A percentile compares a stretch with the other conserved stretches of the same genome.
These are phyloP conservation scores for Galago senegalensis DNA, from an alignment of 2,797 vertebrate species.

Conservation along the genomic window DNA sequence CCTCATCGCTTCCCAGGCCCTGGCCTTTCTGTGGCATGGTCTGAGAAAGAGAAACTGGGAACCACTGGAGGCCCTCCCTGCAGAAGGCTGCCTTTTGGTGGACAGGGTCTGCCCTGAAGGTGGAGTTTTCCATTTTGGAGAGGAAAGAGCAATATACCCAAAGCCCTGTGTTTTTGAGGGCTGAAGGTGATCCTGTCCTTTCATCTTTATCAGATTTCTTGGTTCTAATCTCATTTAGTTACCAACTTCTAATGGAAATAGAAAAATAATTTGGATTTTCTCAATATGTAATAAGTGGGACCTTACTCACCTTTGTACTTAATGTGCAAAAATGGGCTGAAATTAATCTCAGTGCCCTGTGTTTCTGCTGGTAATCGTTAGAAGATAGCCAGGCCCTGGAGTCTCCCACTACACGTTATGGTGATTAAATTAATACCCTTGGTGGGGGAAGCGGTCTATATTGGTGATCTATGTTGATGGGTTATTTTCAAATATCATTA, in stretches of 20 bases:
- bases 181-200: not conserved
- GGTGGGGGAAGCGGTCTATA: not conserved
- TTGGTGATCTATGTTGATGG: not conserved
- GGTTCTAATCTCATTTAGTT: not conserved
- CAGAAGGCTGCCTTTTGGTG: rapidly evolving
- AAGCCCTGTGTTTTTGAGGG: not conserved
- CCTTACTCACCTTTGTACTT: not conserved
- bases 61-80: rapidly evolving
- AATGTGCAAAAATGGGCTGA: not conserved
- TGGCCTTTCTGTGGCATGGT: too few relatives aligned
- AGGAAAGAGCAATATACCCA: not conserved
- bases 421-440: not conserved
- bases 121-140: not conserved
- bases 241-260: not conserved
- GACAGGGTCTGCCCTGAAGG: too few relatives aligned
- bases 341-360: not conserved
- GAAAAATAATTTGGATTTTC: not conserved
- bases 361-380: not conserved
- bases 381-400: not conserved
- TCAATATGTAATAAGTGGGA: not conserved
- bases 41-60: not conserved
- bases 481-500: constrained; percentile 10
- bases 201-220: not conserved
- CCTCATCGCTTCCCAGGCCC: not conserved
- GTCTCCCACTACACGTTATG: not conserved